Conservation (phyloP, 2,888 invertebrate genomes). For the Drosophila borborema region DNA sequence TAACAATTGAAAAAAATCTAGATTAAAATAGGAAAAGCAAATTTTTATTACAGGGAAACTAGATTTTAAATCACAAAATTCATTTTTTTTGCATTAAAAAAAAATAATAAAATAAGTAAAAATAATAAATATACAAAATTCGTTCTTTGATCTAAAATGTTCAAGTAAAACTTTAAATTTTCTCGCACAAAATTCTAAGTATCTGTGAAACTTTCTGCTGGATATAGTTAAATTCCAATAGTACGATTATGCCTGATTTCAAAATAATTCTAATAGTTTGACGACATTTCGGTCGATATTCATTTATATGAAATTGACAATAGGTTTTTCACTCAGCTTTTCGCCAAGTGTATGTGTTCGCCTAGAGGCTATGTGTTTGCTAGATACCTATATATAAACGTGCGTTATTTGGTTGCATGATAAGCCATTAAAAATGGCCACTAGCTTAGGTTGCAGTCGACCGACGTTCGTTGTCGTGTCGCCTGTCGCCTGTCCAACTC, state of each 20-base stretch:
- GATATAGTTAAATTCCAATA: background rate
- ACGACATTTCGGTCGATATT: background rate
- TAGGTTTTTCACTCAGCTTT: background rate
- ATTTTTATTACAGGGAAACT: too few relatives aligned
- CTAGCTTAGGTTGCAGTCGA: slow-evolving; percentile 58
- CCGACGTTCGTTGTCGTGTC: slow-evolving; percentile 23
- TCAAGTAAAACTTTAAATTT: too few relatives aligned
- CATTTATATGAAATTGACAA: background rate
- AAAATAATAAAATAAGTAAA: background rate
- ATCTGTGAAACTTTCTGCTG: background rate
- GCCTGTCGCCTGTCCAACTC: slow-evolving; percentile 17
- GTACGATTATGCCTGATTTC: too few relatives aligned
- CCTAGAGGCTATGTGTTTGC: slow-evolving; percentile 5
- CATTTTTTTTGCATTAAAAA: too few relatives aligned
- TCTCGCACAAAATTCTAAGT: too few relatives aligned
- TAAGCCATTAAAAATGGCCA: slow-evolving; percentile 79
- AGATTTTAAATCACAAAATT: too few relatives aligned
- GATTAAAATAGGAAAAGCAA: too few relatives aligned
- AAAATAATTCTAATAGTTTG: background rate
- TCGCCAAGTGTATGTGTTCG: slow-evolving; percentile 3
- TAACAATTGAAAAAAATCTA: background rate
- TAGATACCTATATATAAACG: slow-evolving; percentile 16
- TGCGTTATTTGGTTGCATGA: slow-evolving; percentile 58
- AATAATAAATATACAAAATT: too few relatives aligned
- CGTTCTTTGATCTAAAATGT: too few relatives aligned